phyloP scores from a whole-genome alignment of 2,113 vertebrate species.

The Sphaerodactylus townsendi region DNA sequence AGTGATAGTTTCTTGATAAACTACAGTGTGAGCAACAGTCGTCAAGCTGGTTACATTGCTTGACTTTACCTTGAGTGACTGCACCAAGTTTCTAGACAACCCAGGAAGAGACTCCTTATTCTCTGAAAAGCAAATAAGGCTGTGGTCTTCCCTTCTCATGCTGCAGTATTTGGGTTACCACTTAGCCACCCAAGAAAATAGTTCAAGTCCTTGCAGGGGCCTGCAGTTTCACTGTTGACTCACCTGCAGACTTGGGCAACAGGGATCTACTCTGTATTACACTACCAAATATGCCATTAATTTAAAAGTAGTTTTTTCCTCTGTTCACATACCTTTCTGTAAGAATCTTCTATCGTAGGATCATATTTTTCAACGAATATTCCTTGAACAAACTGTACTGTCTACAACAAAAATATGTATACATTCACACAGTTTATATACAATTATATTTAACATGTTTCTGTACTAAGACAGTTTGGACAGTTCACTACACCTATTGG shows the following conservation, averaged over 20 bases:
- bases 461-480: not conserved
- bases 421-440: not conserved
- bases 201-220: not conserved
- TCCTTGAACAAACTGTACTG: constrained; percentile 88
- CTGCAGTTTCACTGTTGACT: not conserved
- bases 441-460: constrained; percentile 9
- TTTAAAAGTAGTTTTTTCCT: not conserved
- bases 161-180: not conserved
- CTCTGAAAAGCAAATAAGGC: not conserved
- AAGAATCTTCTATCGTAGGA: constrained; percentile 88
- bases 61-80: not conserved
- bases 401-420: constrained; percentile 71
- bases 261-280: not conserved
- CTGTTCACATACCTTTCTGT: constrained; percentile 78
- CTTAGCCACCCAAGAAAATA: not conserved
- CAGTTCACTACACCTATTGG: not conserved
- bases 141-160: not conserved
- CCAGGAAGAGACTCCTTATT: not conserved
- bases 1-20: not conserved
- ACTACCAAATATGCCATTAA: not conserved
- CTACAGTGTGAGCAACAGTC: not conserved
- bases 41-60: not conserved
- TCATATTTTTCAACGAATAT: constrained; percentile 90
- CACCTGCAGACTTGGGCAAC: not conserved
- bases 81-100: not conserved